These are phyloP conservation scores for Streptopelia turtur DNA, from an alignment of 2,797 vertebrate genomes.

Conservation along the genomic window DNA sequence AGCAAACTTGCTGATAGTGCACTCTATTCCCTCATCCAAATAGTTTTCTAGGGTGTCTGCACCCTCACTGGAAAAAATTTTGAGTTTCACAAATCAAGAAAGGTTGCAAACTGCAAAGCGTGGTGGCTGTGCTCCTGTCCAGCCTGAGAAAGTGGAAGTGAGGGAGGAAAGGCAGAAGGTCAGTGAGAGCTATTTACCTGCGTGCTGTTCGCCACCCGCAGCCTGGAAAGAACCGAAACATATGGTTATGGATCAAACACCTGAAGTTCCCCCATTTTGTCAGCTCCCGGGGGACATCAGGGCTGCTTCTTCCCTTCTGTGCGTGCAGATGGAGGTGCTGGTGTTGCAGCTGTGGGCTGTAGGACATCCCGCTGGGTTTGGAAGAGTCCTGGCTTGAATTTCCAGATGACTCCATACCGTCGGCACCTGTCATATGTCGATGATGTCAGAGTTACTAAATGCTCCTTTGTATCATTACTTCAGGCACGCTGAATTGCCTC, in stretches of 20 bases:
- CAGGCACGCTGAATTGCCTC: not conserved
- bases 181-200: not conserved
- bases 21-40: no score
- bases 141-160: not conserved
- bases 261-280: not conserved
- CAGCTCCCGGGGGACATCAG: not conserved
- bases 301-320: not conserved
- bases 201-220: not conserved
- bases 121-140: not conserved
- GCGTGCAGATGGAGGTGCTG: not conserved
- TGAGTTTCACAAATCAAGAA: not conserved
- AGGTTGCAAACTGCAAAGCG: not conserved
- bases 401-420: not conserved
- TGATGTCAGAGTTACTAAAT: not conserved
- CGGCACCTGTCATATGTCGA: not conserved
- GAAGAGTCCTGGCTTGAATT: not conserved
- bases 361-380: not conserved
- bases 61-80: not conserved
- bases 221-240: not conserved
- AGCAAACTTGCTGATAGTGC: no score
- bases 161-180: not conserved
- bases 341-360: not conserved
- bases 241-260: not conserved
- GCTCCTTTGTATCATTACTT: not conserved
- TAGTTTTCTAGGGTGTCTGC: no score